These are phyloP conservation scores for Phorcus lineatus DNA, from an alignment of 2,888 invertebrate genomes.

Conservation along the genomic window DNA sequence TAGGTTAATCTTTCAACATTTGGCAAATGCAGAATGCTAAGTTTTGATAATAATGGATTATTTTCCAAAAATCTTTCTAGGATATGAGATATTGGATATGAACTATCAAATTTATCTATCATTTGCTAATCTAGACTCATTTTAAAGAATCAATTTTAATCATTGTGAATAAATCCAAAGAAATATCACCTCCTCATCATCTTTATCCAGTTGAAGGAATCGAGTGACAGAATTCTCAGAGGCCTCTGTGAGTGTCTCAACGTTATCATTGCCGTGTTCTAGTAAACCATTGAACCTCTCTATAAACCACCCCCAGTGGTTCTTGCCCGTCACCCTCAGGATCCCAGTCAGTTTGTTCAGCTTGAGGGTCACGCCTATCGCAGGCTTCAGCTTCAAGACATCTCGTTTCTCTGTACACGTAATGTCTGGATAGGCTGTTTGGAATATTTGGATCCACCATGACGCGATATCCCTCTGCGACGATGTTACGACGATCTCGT, in stretches of 20 bases:
- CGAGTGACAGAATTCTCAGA: conserved; percentile 66
- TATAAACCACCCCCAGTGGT: conserved; percentile 69
- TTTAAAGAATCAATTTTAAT: no score
- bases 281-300: conserved; percentile 67
- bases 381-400: conserved; percentile 62
- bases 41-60: no score
- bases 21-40: no score
- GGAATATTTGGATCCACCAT: conserved; percentile 67
- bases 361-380: conserved; percentile 60
- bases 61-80: no score
- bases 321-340: conserved; percentile 64
- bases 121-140: no score
- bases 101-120: no score
- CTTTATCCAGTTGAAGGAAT: conserved; percentile 67
- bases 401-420: conserved; percentile 64
- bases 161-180: no score
- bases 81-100: no score
- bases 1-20: no score
- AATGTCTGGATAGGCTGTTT: conserved; percentile 61
- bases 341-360: conserved; percentile 64
- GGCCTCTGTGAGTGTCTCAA: conserved; percentile 55
- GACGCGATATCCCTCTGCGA: conserved; percentile 56
- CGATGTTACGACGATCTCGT: conserved; percentile 63
- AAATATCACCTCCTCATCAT: conserved; percentile 64
- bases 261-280: conserved; percentile 65